Conservation (phyloP, 2,113 vertebrate genomes). For the Jaculus jaculus region DNA sequence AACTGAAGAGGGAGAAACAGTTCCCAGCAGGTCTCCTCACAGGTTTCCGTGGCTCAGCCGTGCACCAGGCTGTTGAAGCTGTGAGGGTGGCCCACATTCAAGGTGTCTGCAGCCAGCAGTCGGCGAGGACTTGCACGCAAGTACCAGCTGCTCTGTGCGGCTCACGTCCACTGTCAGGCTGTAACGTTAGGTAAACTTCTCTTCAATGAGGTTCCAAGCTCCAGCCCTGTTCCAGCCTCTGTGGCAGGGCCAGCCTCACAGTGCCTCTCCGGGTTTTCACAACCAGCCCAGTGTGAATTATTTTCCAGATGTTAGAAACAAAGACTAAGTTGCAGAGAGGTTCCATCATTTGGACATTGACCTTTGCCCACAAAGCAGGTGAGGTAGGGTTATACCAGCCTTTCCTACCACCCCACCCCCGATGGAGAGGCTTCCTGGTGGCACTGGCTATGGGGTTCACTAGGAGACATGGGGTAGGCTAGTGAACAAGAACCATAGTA, state of each 20-base stretch:
- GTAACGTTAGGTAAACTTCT: accelerated
- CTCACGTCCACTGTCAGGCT: too few species aligned
- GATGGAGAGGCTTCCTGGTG: neutral
- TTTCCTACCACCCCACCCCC: neutral
- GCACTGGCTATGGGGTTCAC: neutral
- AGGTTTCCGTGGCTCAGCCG: neutral
- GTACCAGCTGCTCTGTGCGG: neutral
- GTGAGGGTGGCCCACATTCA: neutral
- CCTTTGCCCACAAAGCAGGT: accelerated
- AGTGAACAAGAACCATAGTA: neutral
- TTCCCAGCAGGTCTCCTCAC: neutral
- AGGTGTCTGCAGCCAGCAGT: accelerated
- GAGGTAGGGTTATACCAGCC: neutral
- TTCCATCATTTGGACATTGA: accelerated
- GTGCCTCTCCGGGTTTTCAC: neutral
- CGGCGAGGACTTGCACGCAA: neutral
- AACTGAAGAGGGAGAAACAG: neutral
- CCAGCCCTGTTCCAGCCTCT: too few species aligned
- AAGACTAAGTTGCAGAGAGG: neutral
- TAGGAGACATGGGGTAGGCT: neutral
- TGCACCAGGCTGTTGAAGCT: neutral
- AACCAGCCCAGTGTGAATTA: neutral
- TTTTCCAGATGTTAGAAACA: neutral
- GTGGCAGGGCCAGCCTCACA: too few species aligned
- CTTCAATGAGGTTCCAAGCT: neutral